Conservation (phyloP, 1,140 invertebrate species). For the Drosophila arizonae region DNA sequence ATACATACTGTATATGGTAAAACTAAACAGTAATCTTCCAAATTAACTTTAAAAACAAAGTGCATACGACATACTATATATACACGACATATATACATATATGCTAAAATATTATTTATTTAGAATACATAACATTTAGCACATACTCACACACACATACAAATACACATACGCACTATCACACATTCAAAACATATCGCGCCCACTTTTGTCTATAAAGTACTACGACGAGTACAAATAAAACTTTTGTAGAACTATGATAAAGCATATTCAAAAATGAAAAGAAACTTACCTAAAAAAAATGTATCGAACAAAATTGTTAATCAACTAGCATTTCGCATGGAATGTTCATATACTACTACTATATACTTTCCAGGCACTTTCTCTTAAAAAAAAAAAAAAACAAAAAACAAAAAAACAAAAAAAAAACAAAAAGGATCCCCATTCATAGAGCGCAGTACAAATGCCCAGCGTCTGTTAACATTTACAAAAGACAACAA, state of each 20-base stretch:
- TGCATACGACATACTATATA: slow-evolving; percentile 51
- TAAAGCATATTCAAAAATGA: slow-evolving; percentile 23
- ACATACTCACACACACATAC: slow-evolving; percentile 29
- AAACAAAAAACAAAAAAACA: background rate
- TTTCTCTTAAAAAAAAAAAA: background rate
- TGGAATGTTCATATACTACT: slow-evolving; percentile 30
- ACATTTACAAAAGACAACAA: slow-evolving; percentile 42
- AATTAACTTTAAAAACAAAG: slow-evolving; percentile 53
- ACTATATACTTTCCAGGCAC: slow-evolving; percentile 40
- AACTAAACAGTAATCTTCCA: slow-evolving; percentile 75
- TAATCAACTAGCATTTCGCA: slow-evolving; percentile 29
- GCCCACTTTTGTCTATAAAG: slow-evolving; percentile 47
- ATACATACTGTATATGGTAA: slow-evolving; percentile 69
- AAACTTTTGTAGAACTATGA: slow-evolving; percentile 32
- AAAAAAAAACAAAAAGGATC: background rate
- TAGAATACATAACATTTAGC: slow-evolving; percentile 52
- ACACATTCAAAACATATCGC: slow-evolving; percentile 64
- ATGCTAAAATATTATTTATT: slow-evolving; percentile 56
- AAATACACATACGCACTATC: slow-evolving; percentile 10
- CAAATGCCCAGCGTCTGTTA: slow-evolving; percentile 47
- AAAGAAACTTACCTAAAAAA: slow-evolving; percentile 23
- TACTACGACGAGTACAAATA: slow-evolving; percentile 36
- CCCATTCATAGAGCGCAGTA: slow-evolving; percentile 37
- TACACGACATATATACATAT: slow-evolving; percentile 30
- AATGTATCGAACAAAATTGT: slow-evolving; percentile 35